Evolutionary conservation across 2,888 invertebrate species (phyloP).

Genomic region (Oligia latruncula): DNA sequence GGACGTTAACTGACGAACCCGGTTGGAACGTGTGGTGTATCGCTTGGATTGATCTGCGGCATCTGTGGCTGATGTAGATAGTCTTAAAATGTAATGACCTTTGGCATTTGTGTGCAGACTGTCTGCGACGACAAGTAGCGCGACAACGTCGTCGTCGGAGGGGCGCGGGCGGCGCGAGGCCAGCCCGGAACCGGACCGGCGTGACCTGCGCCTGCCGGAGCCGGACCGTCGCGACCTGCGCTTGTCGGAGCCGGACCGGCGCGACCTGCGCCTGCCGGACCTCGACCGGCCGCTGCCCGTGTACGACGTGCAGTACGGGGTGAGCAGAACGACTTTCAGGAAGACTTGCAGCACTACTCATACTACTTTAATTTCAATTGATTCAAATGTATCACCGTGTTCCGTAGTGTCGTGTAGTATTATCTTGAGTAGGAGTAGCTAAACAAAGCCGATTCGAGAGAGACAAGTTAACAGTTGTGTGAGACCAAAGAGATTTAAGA

Average conservation of each 20-base stretch:
- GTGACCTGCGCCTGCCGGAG: constrained; percentile 83
- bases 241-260: constrained; percentile 79
- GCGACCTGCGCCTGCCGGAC: constrained; percentile 77
- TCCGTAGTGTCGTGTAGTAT: background rate
- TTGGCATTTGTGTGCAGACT: constrained; percentile 57
- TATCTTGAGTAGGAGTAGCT: background rate
- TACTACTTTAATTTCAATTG: background rate
- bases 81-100: constrained; percentile 36
- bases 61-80: constrained; percentile 30
- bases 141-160: constrained; percentile 91
- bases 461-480: too few relatives aligned
- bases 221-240: constrained; percentile 82
- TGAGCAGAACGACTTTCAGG: constrained; percentile 65
- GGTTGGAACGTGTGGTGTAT: constrained; percentile 41
- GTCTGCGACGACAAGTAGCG: constrained; percentile 89
- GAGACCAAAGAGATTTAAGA: background rate
- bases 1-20: constrained; percentile 47
- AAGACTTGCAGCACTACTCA: background rate
- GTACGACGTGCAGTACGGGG: constrained; percentile 88
- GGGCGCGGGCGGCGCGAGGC: constrained; percentile 89
- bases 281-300: constrained; percentile 85
- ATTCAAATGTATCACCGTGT: too few relatives aligned
- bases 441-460: background rate
- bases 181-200: constrained; percentile 83
- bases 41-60: constrained; percentile 39